Percentiles rank a stretch among this genome's conserved stretches.
Conservation (phyloP, 2,888 invertebrate genomes). For the Ephialtes manifestator region DNA sequence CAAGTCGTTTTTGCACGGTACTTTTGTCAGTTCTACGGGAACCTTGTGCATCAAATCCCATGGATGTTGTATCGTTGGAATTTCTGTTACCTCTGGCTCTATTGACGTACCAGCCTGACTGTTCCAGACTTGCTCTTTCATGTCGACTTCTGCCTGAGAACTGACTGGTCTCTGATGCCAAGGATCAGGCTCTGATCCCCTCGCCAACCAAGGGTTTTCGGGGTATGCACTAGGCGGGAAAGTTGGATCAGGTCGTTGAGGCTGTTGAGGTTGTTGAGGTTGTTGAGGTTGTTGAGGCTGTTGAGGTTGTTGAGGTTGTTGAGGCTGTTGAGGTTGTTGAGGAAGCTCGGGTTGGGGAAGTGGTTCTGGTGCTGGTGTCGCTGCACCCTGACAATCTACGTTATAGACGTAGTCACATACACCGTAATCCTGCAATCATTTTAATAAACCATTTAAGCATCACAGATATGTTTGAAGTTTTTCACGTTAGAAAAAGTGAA, state of each 20-base stretch:
- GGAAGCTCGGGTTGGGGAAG: slow-evolving; percentile 58
- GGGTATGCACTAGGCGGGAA: slow-evolving; percentile 73
- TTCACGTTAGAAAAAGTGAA: no score
- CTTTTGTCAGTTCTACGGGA: slow-evolving; percentile 75
- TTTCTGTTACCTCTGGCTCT: slow-evolving; percentile 53
- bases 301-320: slow-evolving; percentile 47
- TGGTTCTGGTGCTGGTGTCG: slow-evolving; percentile 77
- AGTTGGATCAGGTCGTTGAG: slow-evolving; percentile 71
- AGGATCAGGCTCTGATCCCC: slow-evolving; percentile 68
- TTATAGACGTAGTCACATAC: slow-evolving; percentile 89
- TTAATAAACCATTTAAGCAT: slow-evolving; percentile 6
- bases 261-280: slow-evolving; percentile 40
- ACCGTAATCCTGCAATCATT: slow-evolving; percentile 87
- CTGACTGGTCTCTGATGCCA: slow-evolving; percentile 77
- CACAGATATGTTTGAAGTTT: background rate
- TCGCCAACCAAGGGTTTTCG: slow-evolving; percentile 72
- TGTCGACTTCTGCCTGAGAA: slow-evolving; percentile 74
- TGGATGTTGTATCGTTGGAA: slow-evolving; percentile 72
- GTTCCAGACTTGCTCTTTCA: slow-evolving; percentile 44
- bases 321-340: slow-evolving; percentile 14
- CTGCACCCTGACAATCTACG: slow-evolving; percentile 87
- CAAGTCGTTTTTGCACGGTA: slow-evolving; percentile 79
- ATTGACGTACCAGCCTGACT: slow-evolving; percentile 5
- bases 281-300: slow-evolving; percentile 25
- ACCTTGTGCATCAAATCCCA: slow-evolving; percentile 78